A percentile compares a stretch with the other conserved stretches of the same genome.
phyloP scores from a whole-genome alignment of 2,113 vertebrate genomes.

The Psettodes erumei region DNA sequence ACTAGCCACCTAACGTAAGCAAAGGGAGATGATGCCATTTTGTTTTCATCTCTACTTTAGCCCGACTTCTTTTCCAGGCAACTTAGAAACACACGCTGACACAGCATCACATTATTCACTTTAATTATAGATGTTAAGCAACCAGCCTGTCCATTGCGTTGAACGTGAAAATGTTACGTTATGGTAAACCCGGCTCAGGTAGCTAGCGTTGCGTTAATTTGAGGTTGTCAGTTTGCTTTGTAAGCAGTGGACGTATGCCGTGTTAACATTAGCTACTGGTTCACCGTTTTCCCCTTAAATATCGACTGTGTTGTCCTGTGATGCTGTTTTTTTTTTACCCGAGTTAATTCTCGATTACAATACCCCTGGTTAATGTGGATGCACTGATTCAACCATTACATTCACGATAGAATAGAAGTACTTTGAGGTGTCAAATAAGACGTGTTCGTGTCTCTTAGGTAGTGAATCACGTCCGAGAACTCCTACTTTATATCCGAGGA shows the following conservation, averaged over 20 bases:
- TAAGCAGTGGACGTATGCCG: not conserved
- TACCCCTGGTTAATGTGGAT: not conserved
- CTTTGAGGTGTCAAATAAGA: not conserved
- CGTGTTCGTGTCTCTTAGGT: not conserved
- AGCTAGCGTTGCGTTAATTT: not conserved
- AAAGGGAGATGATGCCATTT: slow-evolving; percentile 82
- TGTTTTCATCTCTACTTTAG: slow-evolving; percentile 78
- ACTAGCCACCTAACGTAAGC: slow-evolving; percentile 11
- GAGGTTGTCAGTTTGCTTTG: slow-evolving; percentile 13
- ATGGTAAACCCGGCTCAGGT: not conserved
- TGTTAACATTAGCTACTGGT: not conserved
- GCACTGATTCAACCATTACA: not conserved
- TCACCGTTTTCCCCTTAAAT: not conserved
- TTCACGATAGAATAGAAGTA: not conserved
- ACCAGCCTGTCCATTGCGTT: not conserved
- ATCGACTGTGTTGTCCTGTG: not conserved
- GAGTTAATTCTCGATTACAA: not conserved
- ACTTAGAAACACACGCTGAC: not conserved
- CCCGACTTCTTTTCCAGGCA: slow-evolving; percentile 18
- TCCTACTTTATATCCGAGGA: not conserved
- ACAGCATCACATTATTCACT: not conserved
- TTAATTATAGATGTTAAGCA: not conserved
- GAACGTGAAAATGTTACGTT: not conserved
- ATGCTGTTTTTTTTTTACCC: not conserved
- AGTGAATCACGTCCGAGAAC: not conserved